Conservation (phyloP, 2,797 vertebrate genomes). For the Australoheros facetus region DNA sequence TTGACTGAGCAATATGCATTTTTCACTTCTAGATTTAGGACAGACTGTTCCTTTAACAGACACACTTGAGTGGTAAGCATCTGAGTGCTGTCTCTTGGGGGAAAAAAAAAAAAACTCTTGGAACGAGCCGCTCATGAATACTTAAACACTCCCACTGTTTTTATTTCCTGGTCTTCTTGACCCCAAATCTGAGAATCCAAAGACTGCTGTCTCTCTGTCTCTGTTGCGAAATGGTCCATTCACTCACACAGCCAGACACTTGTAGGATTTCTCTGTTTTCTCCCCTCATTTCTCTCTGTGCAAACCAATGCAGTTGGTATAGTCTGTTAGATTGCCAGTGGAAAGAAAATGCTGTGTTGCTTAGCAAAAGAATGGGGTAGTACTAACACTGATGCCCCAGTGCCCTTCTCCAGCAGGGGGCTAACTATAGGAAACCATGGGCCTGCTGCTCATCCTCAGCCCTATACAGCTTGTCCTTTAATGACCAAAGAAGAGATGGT, state of each 20-base stretch:
- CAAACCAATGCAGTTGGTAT: conserved; percentile 14
- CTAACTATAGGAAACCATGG: background rate
- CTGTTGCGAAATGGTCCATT: conserved; percentile 18
- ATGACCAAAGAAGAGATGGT: background rate
- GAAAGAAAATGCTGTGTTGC: conserved; percentile 5
- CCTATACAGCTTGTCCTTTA: background rate
- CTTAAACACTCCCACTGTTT: conserved; percentile 30
- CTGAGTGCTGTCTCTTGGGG: background rate
- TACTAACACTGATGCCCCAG: background rate
- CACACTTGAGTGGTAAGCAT: background rate
- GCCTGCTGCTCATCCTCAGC: background rate
- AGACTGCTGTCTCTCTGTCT: conserved; percentile 15
- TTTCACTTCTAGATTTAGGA: background rate
- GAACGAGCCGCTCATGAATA: conserved; percentile 14
- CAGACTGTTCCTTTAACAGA: conserved; percentile 13
- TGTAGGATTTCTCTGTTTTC: background rate
- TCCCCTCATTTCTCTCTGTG: background rate
- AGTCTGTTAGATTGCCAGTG: conserved; percentile 7
- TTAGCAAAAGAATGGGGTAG: conserved; percentile 21
- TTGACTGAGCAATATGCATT: background rate
- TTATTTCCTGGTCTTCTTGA: conserved; percentile 39
- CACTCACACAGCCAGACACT: conserved; percentile 12
- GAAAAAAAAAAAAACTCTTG: conserved; percentile 13
- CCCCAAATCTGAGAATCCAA: conserved; percentile 19
- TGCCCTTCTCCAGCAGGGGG: background rate